Conservation (phyloP, 2,113 vertebrate species). For the Saguinus midas region DNA sequence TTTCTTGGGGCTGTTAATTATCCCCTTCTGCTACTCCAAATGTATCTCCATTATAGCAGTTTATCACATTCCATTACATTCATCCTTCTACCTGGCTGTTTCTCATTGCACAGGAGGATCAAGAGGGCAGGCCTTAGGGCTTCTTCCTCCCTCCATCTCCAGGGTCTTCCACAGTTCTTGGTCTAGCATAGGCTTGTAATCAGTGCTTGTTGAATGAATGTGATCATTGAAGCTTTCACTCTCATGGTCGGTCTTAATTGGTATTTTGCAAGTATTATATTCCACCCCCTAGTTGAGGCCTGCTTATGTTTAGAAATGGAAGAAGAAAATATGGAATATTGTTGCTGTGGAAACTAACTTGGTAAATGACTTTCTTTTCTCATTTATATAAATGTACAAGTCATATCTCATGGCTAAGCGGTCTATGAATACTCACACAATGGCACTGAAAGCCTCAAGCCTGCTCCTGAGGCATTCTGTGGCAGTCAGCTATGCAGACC, state of each 20-base stretch:
- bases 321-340: conserved; percentile 38
- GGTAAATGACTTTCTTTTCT: conserved; percentile 59
- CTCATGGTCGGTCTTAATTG: neutral
- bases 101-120: neutral
- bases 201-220: neutral
- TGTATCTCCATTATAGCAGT: neutral
- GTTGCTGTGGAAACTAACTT: conserved; percentile 69
- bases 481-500: neutral
- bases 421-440: neutral
- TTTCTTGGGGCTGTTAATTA: neutral
- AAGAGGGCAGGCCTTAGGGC: neutral
- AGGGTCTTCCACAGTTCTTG: neutral
- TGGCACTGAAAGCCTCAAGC: too few relatives aligned
- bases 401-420: neutral
- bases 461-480: neutral
- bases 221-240: neutral
- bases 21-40: neutral
- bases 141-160: neutral
- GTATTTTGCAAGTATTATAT: neutral
- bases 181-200: neutral
- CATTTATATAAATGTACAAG: conserved; percentile 26
- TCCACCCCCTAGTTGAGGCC: neutral
- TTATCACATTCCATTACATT: neutral
- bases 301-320: conserved; percentile 44
- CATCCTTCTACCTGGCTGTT: neutral